A percentile compares a stretch with the other conserved stretches of the same genome.
Evolutionary conservation across 1,140 invertebrate species (phyloP).

Genomic region (Drosophila varians): DNA sequence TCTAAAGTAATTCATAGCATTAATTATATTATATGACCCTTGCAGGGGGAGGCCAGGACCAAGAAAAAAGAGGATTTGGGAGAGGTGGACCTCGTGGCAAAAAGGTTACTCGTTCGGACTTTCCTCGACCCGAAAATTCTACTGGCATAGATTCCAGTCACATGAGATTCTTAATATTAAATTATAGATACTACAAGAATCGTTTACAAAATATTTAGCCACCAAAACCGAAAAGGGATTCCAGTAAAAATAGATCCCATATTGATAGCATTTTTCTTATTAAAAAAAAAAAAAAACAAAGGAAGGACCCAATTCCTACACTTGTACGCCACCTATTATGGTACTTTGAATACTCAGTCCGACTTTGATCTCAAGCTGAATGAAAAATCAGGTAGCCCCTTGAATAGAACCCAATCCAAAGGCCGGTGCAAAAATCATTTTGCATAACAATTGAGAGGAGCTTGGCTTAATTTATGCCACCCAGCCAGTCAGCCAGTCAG

Average conservation of each 20-base stretch:
- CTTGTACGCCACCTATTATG: too few relatives aligned
- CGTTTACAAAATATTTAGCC: too few relatives aligned
- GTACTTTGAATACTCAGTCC: background rate
- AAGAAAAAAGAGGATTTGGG: background rate
- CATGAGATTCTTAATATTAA: background rate
- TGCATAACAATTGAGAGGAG: slow-evolving; percentile 32
- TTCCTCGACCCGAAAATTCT: too few relatives aligned
- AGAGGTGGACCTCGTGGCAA: background rate
- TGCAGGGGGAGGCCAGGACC: background rate
- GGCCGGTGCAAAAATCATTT: slow-evolving; percentile 5
- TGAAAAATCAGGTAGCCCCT: background rate
- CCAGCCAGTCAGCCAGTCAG: slow-evolving; percentile 13
- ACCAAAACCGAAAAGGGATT: too few relatives aligned
- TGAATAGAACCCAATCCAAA: background rate
- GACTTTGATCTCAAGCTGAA: background rate
- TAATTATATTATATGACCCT: slow-evolving; percentile 74
- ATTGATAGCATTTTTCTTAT: too few relatives aligned
- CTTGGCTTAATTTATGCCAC: slow-evolving; percentile 56
- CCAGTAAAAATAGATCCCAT: too few relatives aligned
- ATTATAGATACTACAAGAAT: too few relatives aligned
- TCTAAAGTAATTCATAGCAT: slow-evolving; percentile 77
- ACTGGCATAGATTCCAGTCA: background rate
- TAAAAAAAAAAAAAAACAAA: too few relatives aligned
- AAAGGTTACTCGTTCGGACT: background rate
- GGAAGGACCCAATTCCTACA: too few relatives aligned